Conservation (phyloP, 2,888 invertebrate species). For the Diogma glabrata region DNA sequence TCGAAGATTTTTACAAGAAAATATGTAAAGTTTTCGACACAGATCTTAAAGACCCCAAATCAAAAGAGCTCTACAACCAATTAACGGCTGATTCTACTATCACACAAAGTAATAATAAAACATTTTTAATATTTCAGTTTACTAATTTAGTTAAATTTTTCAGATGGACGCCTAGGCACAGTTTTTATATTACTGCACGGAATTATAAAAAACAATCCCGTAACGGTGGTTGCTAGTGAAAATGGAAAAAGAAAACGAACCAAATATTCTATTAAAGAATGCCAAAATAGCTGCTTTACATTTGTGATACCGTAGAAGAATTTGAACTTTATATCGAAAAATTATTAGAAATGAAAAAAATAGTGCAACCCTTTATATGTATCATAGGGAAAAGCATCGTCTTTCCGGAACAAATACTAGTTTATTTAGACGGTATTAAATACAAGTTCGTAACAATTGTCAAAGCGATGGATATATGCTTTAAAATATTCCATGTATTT, state of each 20-base stretch:
- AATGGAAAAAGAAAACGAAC: neutral
- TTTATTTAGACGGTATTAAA: neutral
- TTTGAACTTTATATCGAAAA: neutral
- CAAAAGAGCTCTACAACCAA: no score
- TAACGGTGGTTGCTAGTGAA: neutral
- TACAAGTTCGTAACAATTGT: neutral
- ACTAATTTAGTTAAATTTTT: no score
- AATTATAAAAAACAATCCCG: no score
- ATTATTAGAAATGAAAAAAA: neutral
- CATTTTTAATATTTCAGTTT: no score
- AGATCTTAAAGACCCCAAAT: no score
- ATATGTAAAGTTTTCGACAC: no score
- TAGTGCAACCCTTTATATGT: neutral
- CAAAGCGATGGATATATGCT: neutral
- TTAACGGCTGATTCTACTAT: no score
- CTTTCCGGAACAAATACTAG: neutral
- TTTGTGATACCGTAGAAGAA: neutral
- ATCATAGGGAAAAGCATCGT: no score
- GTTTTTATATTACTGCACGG: no score
- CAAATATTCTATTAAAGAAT: neutral
- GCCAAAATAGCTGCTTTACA: neutral
- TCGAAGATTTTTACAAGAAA: neutral
- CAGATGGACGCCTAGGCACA: no score
- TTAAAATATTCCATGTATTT: neutral
- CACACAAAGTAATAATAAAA: no score